phyloP scores from a whole-genome alignment of 1,140 invertebrate species.

The Drosophila melanica region DNA sequence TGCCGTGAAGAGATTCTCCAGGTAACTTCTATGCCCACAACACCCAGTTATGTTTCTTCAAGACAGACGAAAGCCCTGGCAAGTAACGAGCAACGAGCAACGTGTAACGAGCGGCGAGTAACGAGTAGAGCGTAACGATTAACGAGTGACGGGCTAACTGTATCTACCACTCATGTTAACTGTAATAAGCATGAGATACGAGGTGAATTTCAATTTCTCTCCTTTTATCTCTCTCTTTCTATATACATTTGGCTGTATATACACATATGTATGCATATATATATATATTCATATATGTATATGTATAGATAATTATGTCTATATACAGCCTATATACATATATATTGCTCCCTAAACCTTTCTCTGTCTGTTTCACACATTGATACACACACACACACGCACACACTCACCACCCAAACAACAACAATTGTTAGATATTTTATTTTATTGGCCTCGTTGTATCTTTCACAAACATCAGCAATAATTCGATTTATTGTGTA shows the following conservation, averaged over 20 bases:
- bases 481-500: background rate
- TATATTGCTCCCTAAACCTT: slow-evolving; percentile 22
- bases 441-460: slow-evolving; percentile 18
- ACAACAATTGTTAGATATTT: slow-evolving; percentile 34
- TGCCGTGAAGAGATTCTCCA: slow-evolving; percentile 52
- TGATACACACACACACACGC: slow-evolving; percentile 11
- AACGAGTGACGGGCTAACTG: slow-evolving; percentile 33
- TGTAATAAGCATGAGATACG: slow-evolving; percentile 64
- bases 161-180: slow-evolving; percentile 52
- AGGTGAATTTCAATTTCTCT: slow-evolving; percentile 75
- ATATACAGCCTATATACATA: slow-evolving; percentile 1
- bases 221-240: slow-evolving; percentile 34
- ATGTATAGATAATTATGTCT: slow-evolving; percentile 8
- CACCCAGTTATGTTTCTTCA: slow-evolving; percentile 77
- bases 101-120: slow-evolving; percentile 32
- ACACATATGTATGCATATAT: slow-evolving; percentile 24
- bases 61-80: slow-evolving; percentile 54
- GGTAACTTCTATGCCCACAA: slow-evolving; percentile 76
- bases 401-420: background rate
- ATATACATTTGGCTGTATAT: slow-evolving; percentile 23
- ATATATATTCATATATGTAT: slow-evolving; percentile 5
- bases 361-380: slow-evolving; percentile 35
- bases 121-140: slow-evolving; percentile 16
- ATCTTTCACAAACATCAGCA: slow-evolving; percentile 36
- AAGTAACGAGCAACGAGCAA: slow-evolving; percentile 12